Base-by-base conservation (phyloP, 1,140 invertebrate genomes). In the Leptinotarsa defecta region DNA sequence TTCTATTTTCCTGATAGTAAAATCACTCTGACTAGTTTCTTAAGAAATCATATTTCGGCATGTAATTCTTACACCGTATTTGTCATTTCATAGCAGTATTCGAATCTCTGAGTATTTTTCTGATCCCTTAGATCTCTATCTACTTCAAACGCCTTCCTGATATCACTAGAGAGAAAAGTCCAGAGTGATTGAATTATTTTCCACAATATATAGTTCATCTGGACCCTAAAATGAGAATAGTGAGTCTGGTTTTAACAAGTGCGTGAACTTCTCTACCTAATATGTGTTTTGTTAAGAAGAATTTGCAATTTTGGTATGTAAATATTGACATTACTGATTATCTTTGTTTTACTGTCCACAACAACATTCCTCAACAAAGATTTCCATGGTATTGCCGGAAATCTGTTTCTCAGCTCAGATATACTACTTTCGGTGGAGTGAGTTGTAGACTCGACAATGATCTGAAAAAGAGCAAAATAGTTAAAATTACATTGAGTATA, bases 161-260 rank as follows among this genome's bases (percentile, higher is more conserved):
- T 61, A 27, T 57, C 70, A 17, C 57, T 22, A 17, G 70, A 62
- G 17, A 71, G 52, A 24, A 71, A 71, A 15, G 22, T 13, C n/a
- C 22, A 27, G 13, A 71, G 19, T 11, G 52, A 71, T 27, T 71
- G 19, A 27, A 68, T 73, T 48, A 75, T 63, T 63, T 73, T 77
- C 74, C 76, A 77, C 20, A 75, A n/a, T 11, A 77, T 77, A 61
- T 75, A 77, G 20, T 75, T 73, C 11, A 70, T 74, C 48, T 75
- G 61, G 8, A 61, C 43, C 34, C 76, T 77, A 24, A 34, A 77
- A 77, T 15, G 43, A 72, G 63, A 62, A 27, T 62, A 62, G 4
- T 62, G 20, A 62, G 20, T 62, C 20, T 62, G 61, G 17, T 20
- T 62, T 3, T 3, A n/a, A 43, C 34, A 11, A 62, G 11, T 11